These are phyloP conservation scores for Oriolus oriolus DNA, from an alignment of 2,113 vertebrate genomes.

Conservation along the genomic window DNA sequence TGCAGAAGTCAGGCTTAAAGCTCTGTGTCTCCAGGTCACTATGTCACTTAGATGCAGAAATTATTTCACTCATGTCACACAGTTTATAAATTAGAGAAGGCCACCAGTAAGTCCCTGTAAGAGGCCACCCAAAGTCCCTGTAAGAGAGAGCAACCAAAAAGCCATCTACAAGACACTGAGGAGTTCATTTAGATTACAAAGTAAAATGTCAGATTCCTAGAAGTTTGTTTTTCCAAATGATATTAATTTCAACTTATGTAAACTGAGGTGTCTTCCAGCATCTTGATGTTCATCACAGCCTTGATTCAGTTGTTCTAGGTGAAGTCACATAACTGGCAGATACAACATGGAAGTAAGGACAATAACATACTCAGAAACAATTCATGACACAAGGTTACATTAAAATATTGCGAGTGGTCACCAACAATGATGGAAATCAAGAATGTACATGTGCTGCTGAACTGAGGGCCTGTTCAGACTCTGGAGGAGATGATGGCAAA, in stretches of 20 bases:
- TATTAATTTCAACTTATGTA: not conserved
- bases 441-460: not conserved
- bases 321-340: not conserved
- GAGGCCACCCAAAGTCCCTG: not conserved
- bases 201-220: not conserved
- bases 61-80: accelerated
- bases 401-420: not conserved
- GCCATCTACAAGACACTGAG: not conserved
- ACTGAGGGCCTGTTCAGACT: not conserved
- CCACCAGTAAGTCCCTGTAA: not conserved
- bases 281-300: not conserved
- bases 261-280: not conserved
- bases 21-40: not conserved
- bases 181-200: not conserved
- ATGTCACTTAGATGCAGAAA: not conserved
- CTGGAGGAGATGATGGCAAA: not conserved
- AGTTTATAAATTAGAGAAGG: not conserved
- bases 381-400: not conserved
- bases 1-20: not conserved
- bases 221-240: not conserved
- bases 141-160: not conserved
- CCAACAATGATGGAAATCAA: not conserved
- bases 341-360: not conserved
- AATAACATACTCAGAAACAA: not conserved
- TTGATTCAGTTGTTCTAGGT: not conserved